A percentile compares a stretch with the other conserved stretches of the same genome.
Conservation (phyloP, 2,113 vertebrate species). For the Nycticebus coucang region DNA sequence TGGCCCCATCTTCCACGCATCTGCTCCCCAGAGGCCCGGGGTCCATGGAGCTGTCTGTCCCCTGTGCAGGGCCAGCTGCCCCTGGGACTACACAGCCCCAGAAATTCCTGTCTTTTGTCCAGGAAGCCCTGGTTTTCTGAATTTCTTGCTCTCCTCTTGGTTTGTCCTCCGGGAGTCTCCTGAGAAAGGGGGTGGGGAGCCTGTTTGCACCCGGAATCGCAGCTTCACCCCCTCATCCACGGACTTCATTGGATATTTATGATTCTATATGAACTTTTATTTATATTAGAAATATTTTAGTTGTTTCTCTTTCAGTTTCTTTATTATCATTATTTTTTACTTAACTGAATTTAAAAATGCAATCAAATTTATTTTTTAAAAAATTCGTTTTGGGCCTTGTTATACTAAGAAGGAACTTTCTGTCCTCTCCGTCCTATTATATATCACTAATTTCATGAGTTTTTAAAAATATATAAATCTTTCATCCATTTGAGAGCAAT, state of each 20-base stretch:
- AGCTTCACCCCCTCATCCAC: fast-evolving
- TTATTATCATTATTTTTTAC: not conserved
- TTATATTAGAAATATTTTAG: not conserved
- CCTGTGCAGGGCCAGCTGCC: fast-evolving
- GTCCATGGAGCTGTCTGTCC: not conserved
- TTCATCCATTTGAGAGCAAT: not conserved
- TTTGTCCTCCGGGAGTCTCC: not conserved
- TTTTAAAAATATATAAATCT: not conserved
- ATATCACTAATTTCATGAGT: not conserved
- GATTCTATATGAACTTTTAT: fast-evolving
- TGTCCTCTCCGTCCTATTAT: fast-evolving
- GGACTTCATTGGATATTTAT: fast-evolving
- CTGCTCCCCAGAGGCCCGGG: not conserved
- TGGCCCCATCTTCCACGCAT: fast-evolving
- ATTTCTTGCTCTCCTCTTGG: fast-evolving
- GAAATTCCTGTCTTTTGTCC: too few relatives aligned
- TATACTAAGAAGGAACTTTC: not conserved
- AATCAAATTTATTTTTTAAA: not conserved
- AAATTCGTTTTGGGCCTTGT: not conserved
- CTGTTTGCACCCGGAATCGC: fast-evolving
- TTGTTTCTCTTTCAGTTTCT: not conserved
- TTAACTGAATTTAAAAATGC: not conserved
- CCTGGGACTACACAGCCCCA: not conserved
- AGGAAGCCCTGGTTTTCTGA: not conserved
- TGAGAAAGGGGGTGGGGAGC: not conserved